phyloP scores from a whole-genome alignment of 2,797 vertebrate genomes.

The Gypaetus barbatus region DNA sequence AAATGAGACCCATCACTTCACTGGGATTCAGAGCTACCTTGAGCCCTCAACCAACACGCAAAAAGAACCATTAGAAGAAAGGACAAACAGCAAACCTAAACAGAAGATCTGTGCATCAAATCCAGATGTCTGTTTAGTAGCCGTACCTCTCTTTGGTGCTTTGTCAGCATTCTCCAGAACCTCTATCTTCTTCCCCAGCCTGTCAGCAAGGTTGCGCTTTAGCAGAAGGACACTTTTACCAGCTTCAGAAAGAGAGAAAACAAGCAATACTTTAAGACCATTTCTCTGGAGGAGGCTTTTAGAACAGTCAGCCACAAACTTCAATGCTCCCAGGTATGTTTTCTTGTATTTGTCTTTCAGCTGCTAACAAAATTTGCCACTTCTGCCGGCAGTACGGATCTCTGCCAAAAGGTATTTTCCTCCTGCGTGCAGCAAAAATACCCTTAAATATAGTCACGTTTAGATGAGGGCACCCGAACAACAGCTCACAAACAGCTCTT shows the following conservation, averaged over 20 bases:
- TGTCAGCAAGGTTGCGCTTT: conserved; percentile 83
- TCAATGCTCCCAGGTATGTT: neutral
- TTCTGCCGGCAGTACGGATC: neutral
- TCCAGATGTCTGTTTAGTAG: neutral
- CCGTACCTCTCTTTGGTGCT: conserved; percentile 77
- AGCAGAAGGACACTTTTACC: conserved; percentile 61
- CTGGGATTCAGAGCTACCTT: neutral
- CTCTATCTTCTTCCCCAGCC: conserved; percentile 84
- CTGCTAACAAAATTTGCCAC: neutral
- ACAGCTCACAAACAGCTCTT: neutral
- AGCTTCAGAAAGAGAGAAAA: neutral
- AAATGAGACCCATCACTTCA: neutral
- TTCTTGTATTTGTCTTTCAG: neutral
- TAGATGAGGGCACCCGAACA: neutral
- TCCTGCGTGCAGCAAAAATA: neutral
- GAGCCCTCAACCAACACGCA: neutral
- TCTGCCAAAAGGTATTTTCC: neutral
- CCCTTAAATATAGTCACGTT: neutral
- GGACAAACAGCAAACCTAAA: neutral
- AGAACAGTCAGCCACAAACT: neutral
- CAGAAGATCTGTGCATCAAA: neutral
- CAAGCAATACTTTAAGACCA: neutral
- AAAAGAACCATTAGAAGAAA: neutral
- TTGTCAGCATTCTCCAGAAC: conserved; percentile 48
- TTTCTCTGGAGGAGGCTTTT: neutral